Conservation (phyloP, 2,797 vertebrate genomes). For the Gorsachius magnificus region DNA sequence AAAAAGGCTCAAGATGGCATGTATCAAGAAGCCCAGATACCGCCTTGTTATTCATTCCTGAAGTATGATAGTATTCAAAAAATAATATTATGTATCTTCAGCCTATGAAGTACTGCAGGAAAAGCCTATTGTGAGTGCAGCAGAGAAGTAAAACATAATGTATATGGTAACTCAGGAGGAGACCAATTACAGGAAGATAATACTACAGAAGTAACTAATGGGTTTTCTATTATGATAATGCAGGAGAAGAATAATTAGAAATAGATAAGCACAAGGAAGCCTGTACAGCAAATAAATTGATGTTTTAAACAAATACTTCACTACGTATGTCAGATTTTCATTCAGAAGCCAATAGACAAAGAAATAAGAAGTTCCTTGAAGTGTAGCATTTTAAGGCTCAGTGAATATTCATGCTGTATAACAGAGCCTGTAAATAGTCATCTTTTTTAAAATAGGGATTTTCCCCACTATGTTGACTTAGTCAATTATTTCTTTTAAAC, state of each 20-base stretch:
- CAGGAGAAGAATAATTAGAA: slow-evolving; percentile 31
- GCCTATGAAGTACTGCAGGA: background rate
- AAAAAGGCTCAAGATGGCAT: background rate
- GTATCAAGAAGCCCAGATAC: background rate
- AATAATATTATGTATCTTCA: background rate
- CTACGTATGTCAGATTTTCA: background rate
- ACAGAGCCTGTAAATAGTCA: background rate
- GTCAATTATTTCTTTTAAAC: background rate
- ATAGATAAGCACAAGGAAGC: background rate
- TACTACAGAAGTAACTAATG: background rate
- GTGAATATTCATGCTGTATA: background rate
- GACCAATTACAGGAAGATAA: slow-evolving; percentile 24
- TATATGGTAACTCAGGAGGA: background rate
- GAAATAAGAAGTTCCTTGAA: background rate
- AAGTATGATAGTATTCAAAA: background rate
- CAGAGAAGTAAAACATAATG: background rate
- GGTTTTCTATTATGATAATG: slow-evolving; percentile 9
- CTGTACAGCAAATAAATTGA: slow-evolving; percentile 2
- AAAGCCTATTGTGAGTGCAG: background rate
- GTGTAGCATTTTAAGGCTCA: background rate
- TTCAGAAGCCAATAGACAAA: background rate
- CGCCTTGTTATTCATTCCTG: background rate
- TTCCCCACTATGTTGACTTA: background rate
- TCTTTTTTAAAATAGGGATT: background rate
- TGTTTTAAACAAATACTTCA: slow-evolving; percentile 21